Percentiles rank a stretch among this genome's conserved stretches.
Evolutionary conservation across 1,140 invertebrate genomes (phyloP).

Genomic region (Phthorimaea operculella): DNA sequence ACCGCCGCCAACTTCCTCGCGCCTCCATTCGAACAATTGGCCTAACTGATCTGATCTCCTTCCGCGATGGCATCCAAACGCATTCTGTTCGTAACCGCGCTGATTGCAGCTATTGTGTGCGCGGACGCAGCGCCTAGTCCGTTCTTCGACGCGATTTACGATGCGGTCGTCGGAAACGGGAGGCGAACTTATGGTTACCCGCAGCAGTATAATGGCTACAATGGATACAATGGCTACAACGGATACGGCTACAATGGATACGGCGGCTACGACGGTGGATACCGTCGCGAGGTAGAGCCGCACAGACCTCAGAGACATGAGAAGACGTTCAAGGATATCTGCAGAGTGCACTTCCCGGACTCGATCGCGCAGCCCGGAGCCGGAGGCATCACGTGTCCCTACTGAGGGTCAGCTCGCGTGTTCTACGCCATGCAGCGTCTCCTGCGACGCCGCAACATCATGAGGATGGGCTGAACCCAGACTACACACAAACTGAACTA

Average conservation of each 20-base stretch:
- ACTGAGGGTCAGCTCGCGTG: slow-evolving; percentile 64
- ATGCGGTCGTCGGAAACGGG: slow-evolving; percentile 49
- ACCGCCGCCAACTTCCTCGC: slow-evolving; percentile 55
- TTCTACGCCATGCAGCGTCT: slow-evolving; percentile 63
- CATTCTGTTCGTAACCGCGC: slow-evolving; percentile 22
- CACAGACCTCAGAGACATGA: slow-evolving; percentile 41
- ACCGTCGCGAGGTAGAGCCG: slow-evolving; percentile 9
- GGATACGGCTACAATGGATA: slow-evolving; percentile 25
- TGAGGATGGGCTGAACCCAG: slow-evolving; percentile 56
- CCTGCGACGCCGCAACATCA: slow-evolving; percentile 56
- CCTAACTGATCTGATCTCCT: slow-evolving; percentile 57
- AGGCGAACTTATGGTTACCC: slow-evolving; percentile 47
- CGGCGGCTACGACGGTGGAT: slow-evolving; percentile 4
- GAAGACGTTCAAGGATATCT: slow-evolving; percentile 59
- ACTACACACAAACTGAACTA: slow-evolving; percentile 11
- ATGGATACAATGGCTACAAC: slow-evolving; percentile 28
- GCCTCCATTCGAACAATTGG: slow-evolving; percentile 49
- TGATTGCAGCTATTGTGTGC: slow-evolving; percentile 27
- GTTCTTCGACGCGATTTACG: slow-evolving; percentile 59
- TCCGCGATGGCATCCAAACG: slow-evolving; percentile 54
- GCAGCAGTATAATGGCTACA: slow-evolving; percentile 24
- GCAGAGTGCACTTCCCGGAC: slow-evolving; percentile 56
- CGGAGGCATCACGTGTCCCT: slow-evolving; percentile 53
- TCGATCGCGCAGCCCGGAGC: slow-evolving; percentile 43
- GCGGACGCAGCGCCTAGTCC: slow-evolving; percentile 34